Evolutionary conservation across 2,797 vertebrate species (phyloP), one percentile per base, ranked within the genome.

Genomic region (Oreonectes daqikongensis): DNA sequence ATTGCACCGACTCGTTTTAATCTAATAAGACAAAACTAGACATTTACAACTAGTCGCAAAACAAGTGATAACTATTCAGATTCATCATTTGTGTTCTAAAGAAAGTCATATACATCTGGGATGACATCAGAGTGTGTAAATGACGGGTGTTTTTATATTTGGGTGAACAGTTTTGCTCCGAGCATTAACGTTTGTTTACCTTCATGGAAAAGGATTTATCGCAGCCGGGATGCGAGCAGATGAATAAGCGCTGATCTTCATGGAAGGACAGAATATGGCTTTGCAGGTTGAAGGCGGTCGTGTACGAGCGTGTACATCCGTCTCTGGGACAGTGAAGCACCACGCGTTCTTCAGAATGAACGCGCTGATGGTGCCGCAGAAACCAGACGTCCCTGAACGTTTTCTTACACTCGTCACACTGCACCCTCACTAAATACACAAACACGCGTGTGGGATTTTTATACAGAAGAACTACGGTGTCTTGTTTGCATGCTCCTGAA

Each of bases 221-320:
- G 40, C 97, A 99, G 84, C 90, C 93, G 0, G 86, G 46, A 0
- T 94, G 88, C 2, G 90, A 66, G 83, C 97, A 99, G 52, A 76
- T 12, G 69, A 95, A 97, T 0, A 92, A 87, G 1, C 88, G 91
- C 80, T 84, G 55, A 67, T 92, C 91, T 69, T 98, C 94, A 0
- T 99, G 97, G 83, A 96, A 97, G 10, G 96, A 95, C n/a, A 90
- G 69, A 60, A 99, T 91, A 79, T 99, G 97, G 87, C 90, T 96
- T 87, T 95, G 94, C 82, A 99, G 93, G 83, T 96, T 98, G 84
- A 96, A 99, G 2, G 84, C 0, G 0, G 94, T 97, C 14, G 95
- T 98, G 85, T 95, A 99, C 0, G 97, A 94, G 44, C 97, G 87
- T 2, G 75, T 81, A 7, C 97, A 99, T 80, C 86, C 89, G 0